A percentile compares a stretch with the other conserved stretches of the same genome.
These are phyloP conservation scores for Dendrocincla fuliginosa DNA, from an alignment of 2,797 vertebrate species.

Conservation along the genomic window DNA sequence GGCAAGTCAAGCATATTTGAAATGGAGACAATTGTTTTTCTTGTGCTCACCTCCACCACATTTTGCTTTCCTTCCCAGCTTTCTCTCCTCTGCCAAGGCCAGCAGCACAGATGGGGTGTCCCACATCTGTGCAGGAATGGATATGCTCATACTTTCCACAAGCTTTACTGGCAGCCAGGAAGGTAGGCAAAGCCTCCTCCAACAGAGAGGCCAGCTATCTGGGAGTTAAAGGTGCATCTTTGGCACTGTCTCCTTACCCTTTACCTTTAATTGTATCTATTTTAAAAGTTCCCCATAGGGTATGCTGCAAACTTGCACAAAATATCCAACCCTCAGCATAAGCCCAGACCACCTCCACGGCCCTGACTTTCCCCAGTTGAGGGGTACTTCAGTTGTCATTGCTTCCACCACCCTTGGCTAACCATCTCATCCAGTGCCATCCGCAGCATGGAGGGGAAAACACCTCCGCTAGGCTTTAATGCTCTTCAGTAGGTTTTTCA, in stretches of 20 bases:
- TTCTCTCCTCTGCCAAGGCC: background rate
- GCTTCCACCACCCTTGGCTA: background rate
- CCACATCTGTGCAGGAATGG: accelerated
- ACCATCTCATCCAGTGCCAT: background rate
- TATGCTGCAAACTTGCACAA: background rate
- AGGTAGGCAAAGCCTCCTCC: background rate
- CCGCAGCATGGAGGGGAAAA: accelerated
- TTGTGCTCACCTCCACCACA: background rate
- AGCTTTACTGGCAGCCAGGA: background rate
- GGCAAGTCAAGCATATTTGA: background rate
- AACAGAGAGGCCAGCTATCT: background rate
- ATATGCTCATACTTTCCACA: background rate
- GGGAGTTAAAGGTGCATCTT: background rate
- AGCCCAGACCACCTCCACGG: background rate
- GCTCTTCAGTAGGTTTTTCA: background rate
- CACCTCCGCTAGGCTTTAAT: background rate
- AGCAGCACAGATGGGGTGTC: background rate
- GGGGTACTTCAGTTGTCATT: background rate
- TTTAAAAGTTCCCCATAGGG: background rate
- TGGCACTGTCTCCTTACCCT: background rate
- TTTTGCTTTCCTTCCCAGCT: background rate
- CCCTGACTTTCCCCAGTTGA: background rate
- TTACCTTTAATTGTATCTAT: background rate
- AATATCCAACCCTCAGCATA: background rate
- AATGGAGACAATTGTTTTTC: background rate